Base-by-base conservation (phyloP, 92 coral and sea anemone species). In the Porites lobata region DNA sequence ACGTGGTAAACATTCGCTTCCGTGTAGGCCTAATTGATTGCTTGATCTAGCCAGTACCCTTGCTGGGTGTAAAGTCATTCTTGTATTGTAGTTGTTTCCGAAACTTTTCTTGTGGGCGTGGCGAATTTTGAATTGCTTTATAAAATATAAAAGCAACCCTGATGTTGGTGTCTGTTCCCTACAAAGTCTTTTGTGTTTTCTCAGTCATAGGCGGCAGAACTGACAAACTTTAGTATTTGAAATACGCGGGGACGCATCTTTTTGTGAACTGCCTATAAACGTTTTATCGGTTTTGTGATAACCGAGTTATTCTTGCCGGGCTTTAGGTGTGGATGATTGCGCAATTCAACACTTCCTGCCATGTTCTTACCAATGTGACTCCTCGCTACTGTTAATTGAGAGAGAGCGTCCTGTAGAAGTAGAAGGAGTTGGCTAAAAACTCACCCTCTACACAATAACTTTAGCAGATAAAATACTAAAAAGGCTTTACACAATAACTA, bases 31-130 rank as follows among this genome's bases (percentile, higher is more conserved):
- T 82, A 15, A 26, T 22, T 80, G 54, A 66, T 68, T 68, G 61
- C 24, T 81, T 81, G 51, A 81, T 67, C 66, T 8, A 57, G 85
- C 17, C 76, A 65, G 76, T 66, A 29, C 15, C 26, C 17, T 18
- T 0, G 47, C 47, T 38, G 6, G 47, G 47, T 38, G 47, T 38
- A 38, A 38, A 38, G 47, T 38, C 47, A 38, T 38, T 38, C 47
- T 4, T 38, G 47, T 38, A 38, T 4, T 38, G 47, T 38, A 38
- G 47, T 38, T 38, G 7, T 38, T 38, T 38, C 47, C 47, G 47
- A 38, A 38, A 38, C 47, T 38, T 38, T 38, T 38, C 47, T 38
- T 38, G 5, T 38, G 47, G 47, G 5, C 47, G 47, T 38, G 47
- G 47, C 47, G 47, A 38, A 38, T 38, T 38, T 38, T 38, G 47